These are phyloP conservation scores for Pelosia muscerda DNA, from an alignment of 2,888 invertebrate species.

Conservation along the genomic window DNA sequence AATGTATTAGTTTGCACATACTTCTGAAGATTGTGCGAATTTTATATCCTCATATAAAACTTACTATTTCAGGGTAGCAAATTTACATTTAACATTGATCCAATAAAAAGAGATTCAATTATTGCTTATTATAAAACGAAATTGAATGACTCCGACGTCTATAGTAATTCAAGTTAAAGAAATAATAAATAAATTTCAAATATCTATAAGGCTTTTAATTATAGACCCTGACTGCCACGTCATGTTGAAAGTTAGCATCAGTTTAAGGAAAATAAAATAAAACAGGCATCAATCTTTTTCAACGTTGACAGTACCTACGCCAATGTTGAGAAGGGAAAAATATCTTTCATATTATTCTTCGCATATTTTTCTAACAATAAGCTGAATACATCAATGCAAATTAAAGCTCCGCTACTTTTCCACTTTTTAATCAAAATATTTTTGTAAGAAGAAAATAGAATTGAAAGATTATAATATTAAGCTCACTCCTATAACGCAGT, in stretches of 20 bases:
- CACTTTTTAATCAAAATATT: neutral
- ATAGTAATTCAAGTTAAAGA: neutral
- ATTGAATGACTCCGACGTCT: neutral
- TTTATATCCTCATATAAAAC: neutral
- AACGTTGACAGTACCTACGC: neutral
- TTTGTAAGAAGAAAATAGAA: neutral
- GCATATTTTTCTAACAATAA: neutral
- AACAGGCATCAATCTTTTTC: conserved; percentile 12
- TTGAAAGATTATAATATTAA: neutral
- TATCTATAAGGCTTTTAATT: conserved; percentile 7
- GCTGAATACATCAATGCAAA: neutral
- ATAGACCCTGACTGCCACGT: neutral
- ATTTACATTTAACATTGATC: neutral
- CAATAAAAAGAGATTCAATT: neutral
- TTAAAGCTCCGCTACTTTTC: neutral
- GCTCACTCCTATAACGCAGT: conserved; percentile 22
- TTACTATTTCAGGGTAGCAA: neutral
- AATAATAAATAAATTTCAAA: neutral
- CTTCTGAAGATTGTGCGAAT: neutral
- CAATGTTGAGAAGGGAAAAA: neutral
- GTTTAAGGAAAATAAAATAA: conserved; percentile 1
- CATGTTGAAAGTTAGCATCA: neutral
- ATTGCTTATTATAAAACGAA: neutral
- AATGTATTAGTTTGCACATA: neutral
- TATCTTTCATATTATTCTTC: neutral